These are phyloP conservation scores for Taeniopygia guttata DNA, from an alignment of 2,797 vertebrate species.

Conservation along the genomic window DNA sequence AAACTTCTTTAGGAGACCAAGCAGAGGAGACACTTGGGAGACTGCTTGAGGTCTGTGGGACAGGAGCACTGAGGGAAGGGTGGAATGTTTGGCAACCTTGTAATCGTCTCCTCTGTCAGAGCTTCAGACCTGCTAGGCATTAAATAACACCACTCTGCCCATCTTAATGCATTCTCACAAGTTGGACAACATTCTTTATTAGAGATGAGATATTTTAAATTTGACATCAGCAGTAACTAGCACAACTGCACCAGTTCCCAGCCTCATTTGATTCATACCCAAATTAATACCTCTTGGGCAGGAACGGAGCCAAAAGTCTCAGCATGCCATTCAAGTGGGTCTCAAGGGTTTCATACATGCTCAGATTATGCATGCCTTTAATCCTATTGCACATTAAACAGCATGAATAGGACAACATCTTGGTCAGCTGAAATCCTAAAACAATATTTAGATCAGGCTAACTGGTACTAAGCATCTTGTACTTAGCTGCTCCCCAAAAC, in stretches of 20 bases:
- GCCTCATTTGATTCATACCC: slow-evolving; percentile 35
- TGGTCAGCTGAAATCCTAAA: slow-evolving; percentile 68
- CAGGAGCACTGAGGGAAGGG: neutral
- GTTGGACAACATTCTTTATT: neutral
- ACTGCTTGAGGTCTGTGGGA: neutral
- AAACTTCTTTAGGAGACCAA: neutral
- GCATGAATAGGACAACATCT: slow-evolving; percentile 65
- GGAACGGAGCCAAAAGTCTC: slow-evolving; percentile 56
- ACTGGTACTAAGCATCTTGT: slow-evolving; percentile 55
- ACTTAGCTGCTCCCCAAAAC: slow-evolving; percentile 46
- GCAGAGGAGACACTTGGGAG: neutral
- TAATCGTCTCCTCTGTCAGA: neutral
- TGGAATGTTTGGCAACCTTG: neutral
- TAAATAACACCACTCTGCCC: neutral
- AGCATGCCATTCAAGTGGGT: slow-evolving; percentile 32
- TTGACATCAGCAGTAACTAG: slow-evolving; percentile 20
- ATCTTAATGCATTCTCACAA: neutral
- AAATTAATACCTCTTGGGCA: slow-evolving; percentile 60
- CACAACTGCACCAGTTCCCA: slow-evolving; percentile 10
- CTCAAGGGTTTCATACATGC: slow-evolving; percentile 59
- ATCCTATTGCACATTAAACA: slow-evolving; percentile 69
- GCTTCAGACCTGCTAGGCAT: neutral
- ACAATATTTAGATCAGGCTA: slow-evolving; percentile 65
- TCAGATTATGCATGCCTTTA: slow-evolving; percentile 61
- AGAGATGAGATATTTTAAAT: slow-evolving; percentile 14